Percentiles rank a stretch among this genome's conserved stretches.
Evolutionary conservation across 2,113 vertebrate species (phyloP).

Genomic region (Notarius lentiginosus): DNA sequence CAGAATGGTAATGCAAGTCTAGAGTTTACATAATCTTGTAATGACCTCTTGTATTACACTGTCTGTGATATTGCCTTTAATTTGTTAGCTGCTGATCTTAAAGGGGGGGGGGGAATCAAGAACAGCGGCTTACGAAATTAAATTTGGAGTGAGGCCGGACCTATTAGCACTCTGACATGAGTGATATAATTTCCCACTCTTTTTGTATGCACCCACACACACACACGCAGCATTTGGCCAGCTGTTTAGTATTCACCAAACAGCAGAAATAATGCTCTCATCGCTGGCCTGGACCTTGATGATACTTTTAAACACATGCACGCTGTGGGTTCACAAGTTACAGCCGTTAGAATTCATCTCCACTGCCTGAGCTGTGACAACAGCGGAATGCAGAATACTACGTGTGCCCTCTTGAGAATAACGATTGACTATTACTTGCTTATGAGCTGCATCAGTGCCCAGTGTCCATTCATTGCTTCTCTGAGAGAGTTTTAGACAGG

Average conservation of each 20-base stretch:
- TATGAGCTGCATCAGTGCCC: conserved; percentile 29
- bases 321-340: conserved; percentile 61
- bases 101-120: conserved; percentile 44
- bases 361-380: conserved; percentile 48
- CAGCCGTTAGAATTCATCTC: conserved; percentile 67
- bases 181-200: conserved; percentile 71
- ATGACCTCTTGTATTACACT: conserved; percentile 74
- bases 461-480: conserved; percentile 30
- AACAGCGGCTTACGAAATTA: conserved; percentile 65
- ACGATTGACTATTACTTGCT: conserved; percentile 27
- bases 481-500: conserved; percentile 29
- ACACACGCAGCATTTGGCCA: conserved; percentile 49
- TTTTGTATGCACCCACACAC: conserved; percentile 42
- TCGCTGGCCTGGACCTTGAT: conserved; percentile 62
- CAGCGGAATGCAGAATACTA: conserved; percentile 35
- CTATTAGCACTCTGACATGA: conserved; percentile 76
- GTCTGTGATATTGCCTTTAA: conserved; percentile 71
- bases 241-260: conserved; percentile 70
- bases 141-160: conserved; percentile 66
- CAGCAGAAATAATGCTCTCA: conserved; percentile 68
- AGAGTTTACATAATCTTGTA: conserved; percentile 74
- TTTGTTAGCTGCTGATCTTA: conserved; percentile 64
- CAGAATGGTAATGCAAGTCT: conserved; percentile 63
- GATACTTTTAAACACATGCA: conserved; percentile 73
- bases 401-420: conserved; percentile 30